phyloP scores from a whole-genome alignment of 2,888 invertebrate species.

The Cephalotes varians region DNA sequence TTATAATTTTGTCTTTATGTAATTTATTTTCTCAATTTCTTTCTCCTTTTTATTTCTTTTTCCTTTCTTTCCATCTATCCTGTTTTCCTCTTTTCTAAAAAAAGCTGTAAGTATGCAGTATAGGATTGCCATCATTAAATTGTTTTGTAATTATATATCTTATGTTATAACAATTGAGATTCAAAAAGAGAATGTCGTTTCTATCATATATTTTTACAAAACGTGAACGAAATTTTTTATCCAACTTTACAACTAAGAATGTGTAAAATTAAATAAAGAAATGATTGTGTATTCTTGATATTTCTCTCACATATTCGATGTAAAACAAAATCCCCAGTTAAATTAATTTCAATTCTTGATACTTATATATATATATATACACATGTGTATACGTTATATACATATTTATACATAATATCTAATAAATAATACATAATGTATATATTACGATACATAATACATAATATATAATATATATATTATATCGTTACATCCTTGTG shows the following conservation, averaged over 20 bases:
- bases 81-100: not conserved
- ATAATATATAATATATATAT: not conserved
- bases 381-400: not conserved
- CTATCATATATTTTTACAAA: not conserved
- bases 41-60: not conserved
- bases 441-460: not conserved
- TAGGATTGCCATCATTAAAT: not conserved
- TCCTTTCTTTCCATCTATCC: not conserved
- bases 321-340: not conserved
- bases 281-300: not conserved
- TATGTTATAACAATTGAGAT: not conserved
- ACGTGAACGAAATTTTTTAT: not conserved
- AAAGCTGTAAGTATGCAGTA: not conserved
- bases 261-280: not conserved
- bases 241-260: not conserved
- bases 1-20: not conserved
- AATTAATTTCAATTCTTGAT: not conserved
- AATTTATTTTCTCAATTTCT: not conserved
- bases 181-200: not conserved
- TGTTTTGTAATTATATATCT: not conserved
- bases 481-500: not conserved
- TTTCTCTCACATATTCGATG: not conserved
- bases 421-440: not conserved
- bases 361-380: not conserved
- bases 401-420: not conserved